Conservation (phyloP, 2,888 invertebrate species). For the Tetrapedia diversipes region DNA sequence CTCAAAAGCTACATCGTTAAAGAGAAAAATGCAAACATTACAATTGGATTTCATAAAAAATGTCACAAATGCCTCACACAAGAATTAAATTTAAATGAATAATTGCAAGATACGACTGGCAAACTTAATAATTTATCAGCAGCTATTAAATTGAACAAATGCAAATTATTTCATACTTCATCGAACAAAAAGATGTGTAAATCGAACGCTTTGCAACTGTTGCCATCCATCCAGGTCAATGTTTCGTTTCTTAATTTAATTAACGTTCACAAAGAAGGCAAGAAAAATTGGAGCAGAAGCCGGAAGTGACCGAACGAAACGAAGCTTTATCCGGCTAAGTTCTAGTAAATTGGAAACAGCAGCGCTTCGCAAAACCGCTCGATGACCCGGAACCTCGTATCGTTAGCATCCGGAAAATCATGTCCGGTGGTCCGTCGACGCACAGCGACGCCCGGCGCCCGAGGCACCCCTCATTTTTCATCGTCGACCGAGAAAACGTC, state of each 20-base stretch:
- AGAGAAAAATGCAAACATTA: too few relatives aligned
- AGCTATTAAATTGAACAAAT: neutral
- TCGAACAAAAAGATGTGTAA: neutral
- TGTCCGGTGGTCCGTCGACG: constrained; percentile 51
- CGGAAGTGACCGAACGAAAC: constrained; percentile 60
- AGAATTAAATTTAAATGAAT: too few relatives aligned
- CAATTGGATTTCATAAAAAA: too few relatives aligned
- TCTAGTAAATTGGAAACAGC: constrained; percentile 60
- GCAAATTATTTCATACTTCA: too few relatives aligned
- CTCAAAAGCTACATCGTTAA: too few relatives aligned
- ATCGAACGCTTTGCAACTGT: neutral
- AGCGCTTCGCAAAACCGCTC: constrained; percentile 31
- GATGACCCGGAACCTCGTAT: constrained; percentile 64
- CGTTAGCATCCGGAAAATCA: constrained; percentile 69
- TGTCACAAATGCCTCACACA: too few relatives aligned
- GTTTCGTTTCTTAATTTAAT: constrained; percentile 1
- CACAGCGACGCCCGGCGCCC: constrained; percentile 23
- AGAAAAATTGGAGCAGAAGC: too few relatives aligned
- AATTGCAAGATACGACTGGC: too few relatives aligned
- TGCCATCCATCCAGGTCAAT: neutral
- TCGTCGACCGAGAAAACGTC: constrained; percentile 54
- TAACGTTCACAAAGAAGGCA: neutral
- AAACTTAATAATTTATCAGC: too few relatives aligned
- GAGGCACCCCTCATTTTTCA: constrained; percentile 64
- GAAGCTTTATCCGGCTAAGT: constrained; percentile 49